A percentile compares a stretch with the other conserved stretches of the same genome.
Evolutionary conservation across 2,888 invertebrate genomes (phyloP).

Genomic region (Campaea margaritaria): DNA sequence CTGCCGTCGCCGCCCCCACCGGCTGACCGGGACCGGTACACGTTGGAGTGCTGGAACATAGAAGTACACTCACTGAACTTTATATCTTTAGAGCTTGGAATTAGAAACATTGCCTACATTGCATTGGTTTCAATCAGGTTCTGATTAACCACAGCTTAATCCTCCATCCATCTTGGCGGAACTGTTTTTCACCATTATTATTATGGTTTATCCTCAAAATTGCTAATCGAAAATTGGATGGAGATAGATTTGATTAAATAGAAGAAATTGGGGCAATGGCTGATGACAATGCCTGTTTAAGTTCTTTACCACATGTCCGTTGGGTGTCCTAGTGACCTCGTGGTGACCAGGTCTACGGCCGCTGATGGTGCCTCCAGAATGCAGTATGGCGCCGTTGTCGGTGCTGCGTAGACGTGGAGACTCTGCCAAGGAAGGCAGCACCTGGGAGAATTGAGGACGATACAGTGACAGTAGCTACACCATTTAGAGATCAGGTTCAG

Average conservation of each 20-base stretch:
- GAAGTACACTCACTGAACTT: neutral
- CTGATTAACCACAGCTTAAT: no score
- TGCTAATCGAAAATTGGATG: no score
- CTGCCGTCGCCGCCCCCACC: slow-evolving; percentile 60
- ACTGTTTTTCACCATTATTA: no score
- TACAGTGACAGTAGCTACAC: no score
- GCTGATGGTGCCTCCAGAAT: slow-evolving; percentile 93
- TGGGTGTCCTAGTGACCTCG: slow-evolving; percentile 60
- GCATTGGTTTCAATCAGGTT: no score
- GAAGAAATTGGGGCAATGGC: no score
- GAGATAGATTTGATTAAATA: no score
- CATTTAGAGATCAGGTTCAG: no score
- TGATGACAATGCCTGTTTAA: neutral
- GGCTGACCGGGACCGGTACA: slow-evolving; percentile 77
- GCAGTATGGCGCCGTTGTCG: slow-evolving; percentile 93
- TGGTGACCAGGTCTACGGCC: slow-evolving; percentile 83
- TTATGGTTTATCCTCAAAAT: no score
- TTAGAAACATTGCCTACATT: no score
- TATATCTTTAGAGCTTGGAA: no score
- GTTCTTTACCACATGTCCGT: slow-evolving; percentile 69
- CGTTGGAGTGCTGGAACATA: slow-evolving; percentile 71
- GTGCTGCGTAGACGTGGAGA: slow-evolving; percentile 90
- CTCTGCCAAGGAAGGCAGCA: slow-evolving; percentile 88
- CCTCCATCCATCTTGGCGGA: no score
- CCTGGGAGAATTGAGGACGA: slow-evolving; percentile 71